Evolutionary conservation across 2,888 invertebrate species (phyloP).

Genomic region (Antheraea yamamai): DNA sequence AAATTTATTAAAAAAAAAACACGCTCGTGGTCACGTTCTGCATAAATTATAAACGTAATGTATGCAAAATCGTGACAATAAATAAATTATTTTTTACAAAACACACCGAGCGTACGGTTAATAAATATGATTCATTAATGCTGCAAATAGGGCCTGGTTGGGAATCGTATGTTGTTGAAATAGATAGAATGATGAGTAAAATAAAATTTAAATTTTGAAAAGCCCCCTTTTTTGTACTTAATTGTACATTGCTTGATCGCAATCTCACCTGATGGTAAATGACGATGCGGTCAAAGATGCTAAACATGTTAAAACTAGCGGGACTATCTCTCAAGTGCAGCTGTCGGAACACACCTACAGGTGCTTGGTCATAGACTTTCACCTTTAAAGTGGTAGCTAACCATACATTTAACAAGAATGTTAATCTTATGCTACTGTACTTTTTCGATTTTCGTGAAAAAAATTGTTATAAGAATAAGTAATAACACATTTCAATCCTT

Average conservation of each 20-base stretch:
- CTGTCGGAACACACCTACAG: neutral
- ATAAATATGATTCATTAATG: neutral
- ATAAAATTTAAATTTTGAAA: neutral
- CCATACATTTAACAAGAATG: too few species aligned
- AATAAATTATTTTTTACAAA: constrained; percentile 1
- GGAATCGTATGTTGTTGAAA: neutral
- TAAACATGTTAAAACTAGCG: neutral
- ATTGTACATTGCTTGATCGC: neutral
- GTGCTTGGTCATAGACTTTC: neutral
- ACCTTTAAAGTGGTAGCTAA: neutral
- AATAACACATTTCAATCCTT: too few species aligned
- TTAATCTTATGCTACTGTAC: too few species aligned
- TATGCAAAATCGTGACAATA: neutral
- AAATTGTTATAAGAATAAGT: too few species aligned
- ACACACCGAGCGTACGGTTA: neutral
- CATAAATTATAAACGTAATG: neutral
- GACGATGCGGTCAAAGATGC: too few species aligned
- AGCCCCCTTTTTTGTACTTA: neutral
- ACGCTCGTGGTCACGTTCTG: neutral
- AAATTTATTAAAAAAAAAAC: neutral
- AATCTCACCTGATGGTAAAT: neutral
- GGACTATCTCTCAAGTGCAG: neutral
- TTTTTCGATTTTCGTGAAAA: too few species aligned
- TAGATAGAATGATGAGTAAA: neutral
- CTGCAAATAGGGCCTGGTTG: neutral